phyloP scores from a whole-genome alignment of 2,797 vertebrate species.

The Sylvilagus floridanus region DNA sequence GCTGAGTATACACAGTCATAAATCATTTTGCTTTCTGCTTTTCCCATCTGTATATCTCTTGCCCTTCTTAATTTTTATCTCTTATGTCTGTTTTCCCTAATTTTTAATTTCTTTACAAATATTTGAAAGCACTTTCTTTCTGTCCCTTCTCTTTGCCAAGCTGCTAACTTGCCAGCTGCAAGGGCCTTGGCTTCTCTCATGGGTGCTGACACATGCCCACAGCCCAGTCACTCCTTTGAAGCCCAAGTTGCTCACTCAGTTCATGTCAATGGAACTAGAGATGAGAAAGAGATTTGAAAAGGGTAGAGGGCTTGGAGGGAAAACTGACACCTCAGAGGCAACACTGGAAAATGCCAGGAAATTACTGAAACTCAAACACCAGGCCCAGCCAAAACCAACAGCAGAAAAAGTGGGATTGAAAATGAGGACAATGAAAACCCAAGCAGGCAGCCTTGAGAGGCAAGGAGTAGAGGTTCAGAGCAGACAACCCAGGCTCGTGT shows the following conservation, averaged over 20 bases:
- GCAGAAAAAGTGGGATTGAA: not conserved
- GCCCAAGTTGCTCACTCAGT: not conserved
- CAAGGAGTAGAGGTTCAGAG: not conserved
- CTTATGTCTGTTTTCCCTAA: not conserved
- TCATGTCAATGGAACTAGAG: not conserved
- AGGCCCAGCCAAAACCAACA: slow-evolving; percentile 61
- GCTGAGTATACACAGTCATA: not conserved
- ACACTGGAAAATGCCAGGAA: slow-evolving; percentile 56
- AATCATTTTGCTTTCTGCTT: not conserved
- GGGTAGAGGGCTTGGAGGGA: not conserved
- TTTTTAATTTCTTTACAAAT: slow-evolving; percentile 27
- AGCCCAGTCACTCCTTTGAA: not conserved
- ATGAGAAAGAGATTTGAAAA: slow-evolving; percentile 48
- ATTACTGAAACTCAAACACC: not conserved
- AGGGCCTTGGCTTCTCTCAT: slow-evolving; percentile 42
- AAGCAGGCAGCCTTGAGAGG: not conserved
- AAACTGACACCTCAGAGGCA: slow-evolving; percentile 38
- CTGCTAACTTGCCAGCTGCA: slow-evolving; percentile 31
- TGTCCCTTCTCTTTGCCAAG: slow-evolving; percentile 28
- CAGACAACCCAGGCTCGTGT: slow-evolving; percentile 8
- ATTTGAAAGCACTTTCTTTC: not conserved
- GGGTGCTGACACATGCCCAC: slow-evolving; percentile 74
- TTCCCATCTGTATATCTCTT: not conserved
- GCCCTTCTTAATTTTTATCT: not conserved
- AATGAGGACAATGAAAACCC: not conserved